A percentile compares a stretch with the other conserved stretches of the same genome.
Evolutionary conservation across 1,140 invertebrate genomes (phyloP).

Genomic region (Ptiloglossa arizonensis): DNA sequence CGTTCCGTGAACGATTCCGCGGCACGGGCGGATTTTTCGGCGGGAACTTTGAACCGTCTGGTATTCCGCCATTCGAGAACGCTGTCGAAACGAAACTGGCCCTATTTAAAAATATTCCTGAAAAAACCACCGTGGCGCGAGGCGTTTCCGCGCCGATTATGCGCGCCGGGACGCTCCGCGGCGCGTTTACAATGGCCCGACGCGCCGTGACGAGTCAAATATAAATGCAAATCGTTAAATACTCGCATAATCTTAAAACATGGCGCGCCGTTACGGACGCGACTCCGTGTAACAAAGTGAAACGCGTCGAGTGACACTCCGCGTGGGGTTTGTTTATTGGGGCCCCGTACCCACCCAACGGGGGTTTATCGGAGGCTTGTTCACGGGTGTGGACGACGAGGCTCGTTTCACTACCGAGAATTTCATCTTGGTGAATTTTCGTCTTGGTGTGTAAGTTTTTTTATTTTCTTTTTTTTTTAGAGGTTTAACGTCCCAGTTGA

Average conservation of each 20-base stretch:
- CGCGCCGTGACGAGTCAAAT: constrained; percentile 48
- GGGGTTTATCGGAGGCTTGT: too few relatives aligned
- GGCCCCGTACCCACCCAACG: too few relatives aligned
- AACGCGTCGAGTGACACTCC: neutral
- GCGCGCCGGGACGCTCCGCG: neutral
- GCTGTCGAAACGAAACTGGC: neutral
- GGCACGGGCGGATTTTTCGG: constrained; percentile 45
- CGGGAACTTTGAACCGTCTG: constrained; percentile 52
- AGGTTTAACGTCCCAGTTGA: too few relatives aligned
- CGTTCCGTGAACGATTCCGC: neutral
- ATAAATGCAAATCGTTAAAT: constrained; percentile 64
- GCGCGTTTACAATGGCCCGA: constrained; percentile 29
- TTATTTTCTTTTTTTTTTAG: too few relatives aligned
- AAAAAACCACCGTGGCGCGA: neutral
- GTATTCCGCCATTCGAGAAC: constrained; percentile 13
- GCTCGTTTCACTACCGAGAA: too few relatives aligned
- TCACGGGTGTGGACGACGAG: too few relatives aligned
- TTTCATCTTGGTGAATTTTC: too few relatives aligned
- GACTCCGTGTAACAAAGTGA: constrained; percentile 16
- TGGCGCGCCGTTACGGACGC: constrained; percentile 42
- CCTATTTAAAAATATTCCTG: too few relatives aligned
- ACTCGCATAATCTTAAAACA: constrained; percentile 46
- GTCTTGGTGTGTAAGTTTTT: too few relatives aligned
- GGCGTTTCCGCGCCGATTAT: constrained; percentile 12
- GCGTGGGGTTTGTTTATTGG: neutral